A percentile compares a stretch with the other conserved stretches of the same genome.
phyloP scores from a whole-genome alignment of 1,140 invertebrate species.

The Drosophila orosa region DNA sequence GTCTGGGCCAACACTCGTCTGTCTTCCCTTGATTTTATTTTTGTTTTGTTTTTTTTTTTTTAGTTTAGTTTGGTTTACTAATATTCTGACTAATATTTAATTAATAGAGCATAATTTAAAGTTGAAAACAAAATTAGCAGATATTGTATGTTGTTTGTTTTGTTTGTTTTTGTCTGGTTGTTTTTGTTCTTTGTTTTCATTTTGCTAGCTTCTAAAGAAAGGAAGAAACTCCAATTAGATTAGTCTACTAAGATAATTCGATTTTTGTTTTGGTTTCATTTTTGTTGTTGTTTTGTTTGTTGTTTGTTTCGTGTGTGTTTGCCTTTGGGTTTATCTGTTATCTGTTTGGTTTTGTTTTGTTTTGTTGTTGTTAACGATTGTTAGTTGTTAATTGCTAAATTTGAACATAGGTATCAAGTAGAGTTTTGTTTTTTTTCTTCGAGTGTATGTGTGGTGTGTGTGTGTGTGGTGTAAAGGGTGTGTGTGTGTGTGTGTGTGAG shows the following conservation, averaged over 20 bases:
- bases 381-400: slow-evolving; percentile 79
- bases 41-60: slow-evolving; percentile 29
- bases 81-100: slow-evolving; percentile 76
- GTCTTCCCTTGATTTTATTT: too few species aligned
- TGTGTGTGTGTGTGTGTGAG: slow-evolving; percentile 48
- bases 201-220: slow-evolving; percentile 80
- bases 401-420: slow-evolving; percentile 82
- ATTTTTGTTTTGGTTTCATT: slow-evolving; percentile 55
- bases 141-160: slow-evolving; percentile 73
- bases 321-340: slow-evolving; percentile 19
- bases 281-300: slow-evolving; percentile 25
- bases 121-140: slow-evolving; percentile 78
- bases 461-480: slow-evolving; percentile 35
- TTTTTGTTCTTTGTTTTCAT: slow-evolving; percentile 44
- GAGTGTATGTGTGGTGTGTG: slow-evolving; percentile 37
- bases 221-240: slow-evolving; percentile 82
- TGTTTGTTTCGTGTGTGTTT: slow-evolving; percentile 13
- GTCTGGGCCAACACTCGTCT: too few species aligned
- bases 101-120: slow-evolving; percentile 78
- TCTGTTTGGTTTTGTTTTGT: slow-evolving; percentile 31
- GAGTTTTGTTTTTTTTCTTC: slow-evolving; percentile 56
- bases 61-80: slow-evolving; percentile 61
- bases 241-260: slow-evolving; percentile 79
- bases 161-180: slow-evolving; percentile 52
- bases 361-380: slow-evolving; percentile 67